Evolutionary conservation across 2,888 invertebrate species (phyloP).

Genomic region (Opisthograptis luteolata): DNA sequence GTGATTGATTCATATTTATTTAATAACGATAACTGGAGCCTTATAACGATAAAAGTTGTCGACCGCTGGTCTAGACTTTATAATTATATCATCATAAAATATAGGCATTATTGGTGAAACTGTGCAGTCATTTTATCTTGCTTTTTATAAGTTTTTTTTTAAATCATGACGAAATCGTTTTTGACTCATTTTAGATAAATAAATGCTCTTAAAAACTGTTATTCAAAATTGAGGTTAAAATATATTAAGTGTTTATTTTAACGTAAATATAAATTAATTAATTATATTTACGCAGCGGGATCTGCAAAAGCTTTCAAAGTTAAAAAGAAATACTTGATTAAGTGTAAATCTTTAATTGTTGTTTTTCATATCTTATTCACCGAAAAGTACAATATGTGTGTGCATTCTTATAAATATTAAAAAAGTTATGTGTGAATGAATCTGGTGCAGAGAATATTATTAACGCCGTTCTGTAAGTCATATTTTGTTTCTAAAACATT

Average conservation of each 20-base stretch:
- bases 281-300: conserved; percentile 39
- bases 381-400: conserved; percentile 66
- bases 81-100: neutral
- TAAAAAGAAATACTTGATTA: conserved; percentile 35
- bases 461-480: conserved; percentile 12
- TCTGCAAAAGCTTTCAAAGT: conserved; percentile 43
- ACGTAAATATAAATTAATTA: neutral
- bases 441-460: conserved; percentile 31
- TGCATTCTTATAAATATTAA: conserved; percentile 52
- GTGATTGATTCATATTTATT: no score
- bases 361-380: conserved; percentile 45
- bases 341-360: conserved; percentile 24
- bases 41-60: no score
- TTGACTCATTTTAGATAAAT: neutral
- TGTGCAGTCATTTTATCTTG: neutral
- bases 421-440: conserved; percentile 39
- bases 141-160: neutral
- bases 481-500: conserved; percentile 20
- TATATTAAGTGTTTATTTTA: neutral
- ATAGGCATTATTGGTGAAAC: neutral
- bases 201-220: neutral
- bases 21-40: no score
- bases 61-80: no score
- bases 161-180: neutral
- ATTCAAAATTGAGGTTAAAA: neutral